These are phyloP conservation scores for Pachliopta kotzebuea DNA, from an alignment of 2,888 invertebrate genomes.

Conservation along the genomic window DNA sequence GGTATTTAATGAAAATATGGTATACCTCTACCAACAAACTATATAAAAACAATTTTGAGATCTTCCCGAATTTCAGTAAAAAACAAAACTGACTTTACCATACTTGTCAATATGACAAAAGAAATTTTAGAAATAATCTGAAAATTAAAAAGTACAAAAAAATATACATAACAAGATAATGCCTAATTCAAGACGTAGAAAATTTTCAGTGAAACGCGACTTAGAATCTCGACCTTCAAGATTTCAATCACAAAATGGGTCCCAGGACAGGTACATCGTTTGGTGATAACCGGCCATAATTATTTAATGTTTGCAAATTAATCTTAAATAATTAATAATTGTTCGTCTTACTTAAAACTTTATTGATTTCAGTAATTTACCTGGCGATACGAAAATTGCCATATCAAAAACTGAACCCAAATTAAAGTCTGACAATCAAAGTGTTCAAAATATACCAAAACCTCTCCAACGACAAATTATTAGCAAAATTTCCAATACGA, in stretches of 20 bases:
- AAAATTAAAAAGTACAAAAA: constrained; percentile 26
- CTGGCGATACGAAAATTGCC: background rate
- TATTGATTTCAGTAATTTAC: constrained; percentile 7
- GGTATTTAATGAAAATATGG: no score
- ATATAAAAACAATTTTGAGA: no score
- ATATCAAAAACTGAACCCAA: constrained; percentile 1
- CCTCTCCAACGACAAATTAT: constrained; percentile 5
- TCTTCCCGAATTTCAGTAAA: no score
- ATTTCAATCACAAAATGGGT: constrained; percentile 47
- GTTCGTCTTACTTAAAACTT: background rate
- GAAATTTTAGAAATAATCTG: constrained; percentile 26
- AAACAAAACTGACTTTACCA: constrained; percentile 5
- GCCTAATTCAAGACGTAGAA: constrained; percentile 66
- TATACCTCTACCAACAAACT: no score
- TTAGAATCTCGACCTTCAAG: constrained; percentile 13
- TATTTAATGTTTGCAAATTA: background rate
- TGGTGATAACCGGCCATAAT: background rate
- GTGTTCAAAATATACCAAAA: constrained; percentile 4
- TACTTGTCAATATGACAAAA: constrained; percentile 10
- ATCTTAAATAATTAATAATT: no score
- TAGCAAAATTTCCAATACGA: constrained; percentile 32
- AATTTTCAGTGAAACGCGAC: constrained; percentile 62
- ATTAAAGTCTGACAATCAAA: constrained; percentile 5
- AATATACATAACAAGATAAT: constrained; percentile 42
- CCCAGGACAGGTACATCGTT: constrained; percentile 48